These are phyloP conservation scores for Regulus satrapa DNA, from an alignment of 2,113 vertebrate genomes.

Conservation along the genomic window DNA sequence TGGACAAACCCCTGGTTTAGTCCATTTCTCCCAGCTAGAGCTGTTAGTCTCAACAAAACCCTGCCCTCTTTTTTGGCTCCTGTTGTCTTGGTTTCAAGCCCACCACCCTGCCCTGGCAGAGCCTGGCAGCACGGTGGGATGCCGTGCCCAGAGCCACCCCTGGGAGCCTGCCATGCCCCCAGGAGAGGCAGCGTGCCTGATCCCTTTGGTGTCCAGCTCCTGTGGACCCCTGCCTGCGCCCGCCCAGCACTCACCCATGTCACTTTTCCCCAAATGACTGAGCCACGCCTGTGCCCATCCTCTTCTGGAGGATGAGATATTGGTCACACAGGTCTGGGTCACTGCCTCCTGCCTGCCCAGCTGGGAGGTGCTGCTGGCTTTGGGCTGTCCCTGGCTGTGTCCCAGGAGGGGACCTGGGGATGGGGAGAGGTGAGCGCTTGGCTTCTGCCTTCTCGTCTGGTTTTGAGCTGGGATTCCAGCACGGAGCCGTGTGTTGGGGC, in stretches of 20 bases:
- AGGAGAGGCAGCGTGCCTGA: rapidly evolving
- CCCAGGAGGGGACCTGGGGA: not conserved
- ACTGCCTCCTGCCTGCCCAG: not conserved
- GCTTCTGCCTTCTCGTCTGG: not conserved
- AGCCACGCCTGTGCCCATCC: not conserved
- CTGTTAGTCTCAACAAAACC: not conserved
- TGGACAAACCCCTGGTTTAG: not conserved
- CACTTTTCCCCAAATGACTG: not conserved
- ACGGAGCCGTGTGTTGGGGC: not conserved
- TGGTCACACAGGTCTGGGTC: rapidly evolving
- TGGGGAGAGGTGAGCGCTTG: rapidly evolving
- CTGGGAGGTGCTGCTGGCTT: not conserved
- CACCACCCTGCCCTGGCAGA: not conserved
- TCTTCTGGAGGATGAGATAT: not conserved
- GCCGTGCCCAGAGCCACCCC: not conserved
- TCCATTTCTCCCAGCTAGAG: not conserved
- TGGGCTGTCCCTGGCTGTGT: not conserved
- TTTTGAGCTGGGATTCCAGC: not conserved
- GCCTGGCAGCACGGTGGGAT: rapidly evolving
- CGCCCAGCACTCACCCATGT: rapidly evolving
- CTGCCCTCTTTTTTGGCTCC: not conserved
- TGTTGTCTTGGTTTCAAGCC: not conserved
- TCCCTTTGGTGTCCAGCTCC: not conserved
- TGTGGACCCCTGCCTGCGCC: rapidly evolving
- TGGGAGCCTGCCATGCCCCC: not conserved